Conservation (phyloP, 2,888 invertebrate species). For the Ichneumoninae sp. region DNA sequence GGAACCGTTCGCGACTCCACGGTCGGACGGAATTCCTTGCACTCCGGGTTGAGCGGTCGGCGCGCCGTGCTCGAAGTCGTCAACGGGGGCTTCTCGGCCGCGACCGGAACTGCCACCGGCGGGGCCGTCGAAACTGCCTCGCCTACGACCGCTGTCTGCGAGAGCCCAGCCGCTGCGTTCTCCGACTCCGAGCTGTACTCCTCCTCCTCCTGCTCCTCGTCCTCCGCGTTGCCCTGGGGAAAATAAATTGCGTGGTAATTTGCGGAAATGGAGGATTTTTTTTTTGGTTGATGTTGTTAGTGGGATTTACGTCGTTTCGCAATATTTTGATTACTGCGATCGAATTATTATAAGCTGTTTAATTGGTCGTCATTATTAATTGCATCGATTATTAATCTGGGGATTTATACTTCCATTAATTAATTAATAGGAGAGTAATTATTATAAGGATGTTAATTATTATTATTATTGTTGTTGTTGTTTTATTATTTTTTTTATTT, state of each 20-base stretch:
- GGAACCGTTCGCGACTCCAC: constrained; percentile 53
- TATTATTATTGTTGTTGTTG: no score
- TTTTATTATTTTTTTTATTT: no score
- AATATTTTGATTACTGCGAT: no score
- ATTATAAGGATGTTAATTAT: no score
- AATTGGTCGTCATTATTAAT: no score
- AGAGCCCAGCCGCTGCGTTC: constrained; percentile 65
- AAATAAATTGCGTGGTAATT: neutral
- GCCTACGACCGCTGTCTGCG: constrained; percentile 27
- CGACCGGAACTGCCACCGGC: neutral
- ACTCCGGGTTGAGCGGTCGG: constrained; percentile 81
- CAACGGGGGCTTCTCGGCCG: neutral
- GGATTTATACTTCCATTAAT: no score
- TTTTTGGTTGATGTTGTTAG: neutral
- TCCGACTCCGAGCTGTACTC: constrained; percentile 81
- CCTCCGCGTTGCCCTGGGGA: constrained; percentile 74
- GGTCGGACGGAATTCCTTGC: constrained; percentile 80
- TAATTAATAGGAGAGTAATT: no score
- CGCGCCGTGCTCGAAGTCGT: constrained; percentile 61
- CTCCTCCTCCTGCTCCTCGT: constrained; percentile 78
- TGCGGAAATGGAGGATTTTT: neutral
- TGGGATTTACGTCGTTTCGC: neutral
- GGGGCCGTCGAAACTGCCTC: neutral
- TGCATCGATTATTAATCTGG: no score
- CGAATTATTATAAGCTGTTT: no score